Evolutionary conservation across 2,888 invertebrate genomes (phyloP), one percentile per base, ranked within the genome.

Genomic region (Callimorpha dominula): DNA sequence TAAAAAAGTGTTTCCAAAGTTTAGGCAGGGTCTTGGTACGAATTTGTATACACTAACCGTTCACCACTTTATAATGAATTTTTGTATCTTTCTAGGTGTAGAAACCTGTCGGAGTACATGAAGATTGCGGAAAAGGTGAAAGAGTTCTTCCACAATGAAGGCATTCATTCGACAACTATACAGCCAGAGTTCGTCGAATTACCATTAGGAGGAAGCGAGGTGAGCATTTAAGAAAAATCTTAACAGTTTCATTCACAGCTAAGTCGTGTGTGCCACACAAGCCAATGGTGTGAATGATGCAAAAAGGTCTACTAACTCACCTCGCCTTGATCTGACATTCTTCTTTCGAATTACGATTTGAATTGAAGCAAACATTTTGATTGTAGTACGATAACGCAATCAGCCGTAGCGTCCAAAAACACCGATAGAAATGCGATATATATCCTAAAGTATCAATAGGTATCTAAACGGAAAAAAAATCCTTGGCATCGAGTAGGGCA

Each of bases 81-180:
- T 43, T 65, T 17, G 65, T 70, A 49, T 68, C 31, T 71, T 91
- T 91, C 11, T 88, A 98, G 98, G 84, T 99, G 99, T 96, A 97
- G 98, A 85, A 99, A 99, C 94, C 95, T 99, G 72, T 98, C 98
- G 0, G 99, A 99, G 90, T 99, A 99, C 91, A 99, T 99, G 99
- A 98, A 98, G 90, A 98, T 99, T 80, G 99, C 99, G 0, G 98
- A 98, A 90, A 98, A 98, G 90, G 98, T 99, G 12, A 99, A 99
- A 92, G 98, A 98, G 90, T 98, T 99, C 96, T 99, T 99, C 94
- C 99, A 99, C 93, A 98, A 99, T 90, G 99, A 99, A 93, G 99
- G 99, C 68, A 99, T 99, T 84, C 99, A 99, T 93, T 99, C 99
- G 63, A 99, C 99, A 42, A 99, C 99, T 50, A 99, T 99, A 90